Base-by-base conservation (phyloP, 2,113 vertebrate genomes). In the Lucifuga dentata region DNA sequence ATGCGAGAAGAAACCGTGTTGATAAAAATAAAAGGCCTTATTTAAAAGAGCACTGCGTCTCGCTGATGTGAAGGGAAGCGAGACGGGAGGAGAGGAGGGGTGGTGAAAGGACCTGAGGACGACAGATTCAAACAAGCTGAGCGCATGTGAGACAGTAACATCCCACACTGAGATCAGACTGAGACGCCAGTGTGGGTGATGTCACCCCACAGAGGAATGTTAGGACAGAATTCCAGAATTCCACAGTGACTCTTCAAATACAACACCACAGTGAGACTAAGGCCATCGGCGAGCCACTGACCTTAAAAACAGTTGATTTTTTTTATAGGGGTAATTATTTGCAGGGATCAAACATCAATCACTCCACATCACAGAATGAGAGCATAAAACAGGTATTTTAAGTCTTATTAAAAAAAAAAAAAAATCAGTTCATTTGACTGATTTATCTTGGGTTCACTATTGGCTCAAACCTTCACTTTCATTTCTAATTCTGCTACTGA, bases 181-280 rank as follows among this genome's bases (percentile, higher is more conserved):
- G 7, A 69, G 59, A 36, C 48, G 15, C 15, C 19, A 40, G 21
- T 17, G 33, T 1, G 41, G 58, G 68, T 84, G 76, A 91, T 73
- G 82, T 88, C 86, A 86, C 49, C 2, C 6, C 33, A 48, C 12
- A 39, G 44, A 56, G 78, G 79, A 32, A 83, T 69, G 55, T 44
- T 11, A 62, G 39, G 60, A 56, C 5, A n/a, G 48, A 83, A 90
- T 89, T 90, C 73, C 5, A n/a, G 48, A 83, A 90, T 89, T 90
- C 73, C 84, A 52, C 85, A 70, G 64, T 56, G 76, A 70, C 65
- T 62, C 78, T 76, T 82, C 29, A 74, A 81, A 84, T 75, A 72
- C 53, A 74, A 57, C 82, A 41, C 67, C 43, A 2, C n/a, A 19
- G 19, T 24, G 50, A 67, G 61, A 79, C 68, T 23, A 66, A 76